phyloP scores from a whole-genome alignment of 2,113 vertebrate genomes.

The Thomomys bottae region DNA sequence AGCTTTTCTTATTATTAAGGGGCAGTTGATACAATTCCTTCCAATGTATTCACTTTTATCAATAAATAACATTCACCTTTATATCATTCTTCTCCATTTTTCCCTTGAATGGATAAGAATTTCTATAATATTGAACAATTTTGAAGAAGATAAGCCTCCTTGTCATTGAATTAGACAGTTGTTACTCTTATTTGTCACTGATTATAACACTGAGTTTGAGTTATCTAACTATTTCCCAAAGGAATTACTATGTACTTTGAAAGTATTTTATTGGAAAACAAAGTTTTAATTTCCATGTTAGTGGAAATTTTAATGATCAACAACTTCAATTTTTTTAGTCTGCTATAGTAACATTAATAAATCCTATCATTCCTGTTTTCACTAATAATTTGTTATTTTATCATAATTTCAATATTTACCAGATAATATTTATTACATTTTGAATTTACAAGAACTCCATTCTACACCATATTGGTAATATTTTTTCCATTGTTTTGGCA shows the following conservation, averaged over 20 bases:
- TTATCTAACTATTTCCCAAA: neutral
- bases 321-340: too few species aligned
- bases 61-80: neutral
- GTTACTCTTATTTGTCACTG: neutral
- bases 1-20: neutral
- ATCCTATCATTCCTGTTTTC: neutral
- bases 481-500: neutral
- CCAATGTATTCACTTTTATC: neutral
- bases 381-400: neutral
- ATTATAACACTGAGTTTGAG: neutral
- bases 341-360: neutral
- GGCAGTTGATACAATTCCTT: neutral
- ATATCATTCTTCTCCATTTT: neutral
- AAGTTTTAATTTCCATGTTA: neutral
- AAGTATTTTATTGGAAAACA: neutral
- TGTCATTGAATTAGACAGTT: constrained; percentile 14
- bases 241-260: neutral
- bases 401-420: neutral
- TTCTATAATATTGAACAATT: neutral
- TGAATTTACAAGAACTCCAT: neutral
- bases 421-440: neutral
- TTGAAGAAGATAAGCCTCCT: neutral
- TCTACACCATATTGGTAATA: neutral
- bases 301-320: too few species aligned
- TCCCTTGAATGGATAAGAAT: neutral